A percentile compares a stretch with the other conserved stretches of the same genome.
Conservation (phyloP, 2,888 invertebrate species). For the Liposcelis brunnea region DNA sequence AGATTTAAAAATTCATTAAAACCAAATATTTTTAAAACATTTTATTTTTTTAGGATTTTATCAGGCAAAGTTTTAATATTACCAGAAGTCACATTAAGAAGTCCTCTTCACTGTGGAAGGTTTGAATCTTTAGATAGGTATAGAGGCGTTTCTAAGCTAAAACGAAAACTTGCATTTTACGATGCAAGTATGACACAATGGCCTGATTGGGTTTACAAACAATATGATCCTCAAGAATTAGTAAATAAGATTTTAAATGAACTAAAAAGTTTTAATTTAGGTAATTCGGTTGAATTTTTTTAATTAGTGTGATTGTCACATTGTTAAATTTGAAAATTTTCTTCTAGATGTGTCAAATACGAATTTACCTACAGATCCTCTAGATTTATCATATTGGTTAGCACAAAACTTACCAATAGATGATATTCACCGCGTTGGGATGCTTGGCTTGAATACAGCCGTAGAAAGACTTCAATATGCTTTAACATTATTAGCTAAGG, state of each 20-base stretch:
- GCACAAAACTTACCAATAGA: constrained; percentile 56
- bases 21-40: constrained; percentile 9
- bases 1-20: background rate
- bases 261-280: constrained; percentile 22
- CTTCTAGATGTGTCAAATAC: constrained; percentile 5
- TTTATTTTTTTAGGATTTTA: constrained; percentile 4
- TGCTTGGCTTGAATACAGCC: constrained; percentile 48
- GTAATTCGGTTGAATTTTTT: constrained; percentile 16
- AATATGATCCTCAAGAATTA: constrained; percentile 36
- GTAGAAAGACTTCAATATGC: constrained; percentile 46
- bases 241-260: constrained; percentile 26
- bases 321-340: constrained; percentile 8
- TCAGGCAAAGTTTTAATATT: constrained; percentile 38
- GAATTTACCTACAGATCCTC: constrained; percentile 43
- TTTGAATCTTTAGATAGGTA: constrained; percentile 22
- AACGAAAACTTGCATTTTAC: background rate
- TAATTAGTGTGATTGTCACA: background rate
- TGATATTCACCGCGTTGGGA: constrained; percentile 39
- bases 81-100: constrained; percentile 43
- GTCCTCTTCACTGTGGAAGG: constrained; percentile 31
- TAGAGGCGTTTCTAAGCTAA: constrained; percentile 14
- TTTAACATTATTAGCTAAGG: constrained; percentile 30
- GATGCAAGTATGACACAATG: constrained; percentile 32
- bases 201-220: constrained; percentile 48
- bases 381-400: constrained; percentile 62